phyloP scores from a whole-genome alignment of 2,888 invertebrate species.

The Rapana venosa region DNA sequence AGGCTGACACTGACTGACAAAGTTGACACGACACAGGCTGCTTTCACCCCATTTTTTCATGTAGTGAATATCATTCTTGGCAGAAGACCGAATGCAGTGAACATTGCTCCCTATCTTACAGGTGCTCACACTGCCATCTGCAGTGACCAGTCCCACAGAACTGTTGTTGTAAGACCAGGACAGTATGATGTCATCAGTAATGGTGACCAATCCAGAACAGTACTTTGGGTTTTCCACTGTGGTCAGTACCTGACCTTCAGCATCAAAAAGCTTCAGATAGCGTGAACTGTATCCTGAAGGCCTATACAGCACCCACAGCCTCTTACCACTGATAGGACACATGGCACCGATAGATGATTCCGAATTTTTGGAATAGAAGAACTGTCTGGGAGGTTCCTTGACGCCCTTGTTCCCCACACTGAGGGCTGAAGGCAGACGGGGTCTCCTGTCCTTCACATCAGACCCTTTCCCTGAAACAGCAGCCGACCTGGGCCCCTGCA shows the following conservation, averaged over 20 bases:
- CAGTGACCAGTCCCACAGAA: neutral
- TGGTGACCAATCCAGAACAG: neutral
- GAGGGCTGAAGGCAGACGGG: neutral
- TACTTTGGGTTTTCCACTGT: neutral
- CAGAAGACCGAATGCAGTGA: neutral
- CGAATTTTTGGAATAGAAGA: slow-evolving; percentile 3
- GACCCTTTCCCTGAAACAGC: neutral
- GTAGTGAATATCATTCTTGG: neutral
- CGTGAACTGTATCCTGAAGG: neutral
- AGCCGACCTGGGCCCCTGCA: neutral
- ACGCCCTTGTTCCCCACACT: no score
- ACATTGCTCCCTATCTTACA: neutral
- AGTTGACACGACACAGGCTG: neutral
- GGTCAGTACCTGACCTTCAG: neutral
- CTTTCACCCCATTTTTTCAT: no score
- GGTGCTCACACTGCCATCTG: neutral
- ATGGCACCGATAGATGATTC: neutral
- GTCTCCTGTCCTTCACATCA: neutral
- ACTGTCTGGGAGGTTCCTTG: neutral
- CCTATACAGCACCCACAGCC: neutral
- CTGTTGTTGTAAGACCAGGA: neutral
- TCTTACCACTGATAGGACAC: neutral
- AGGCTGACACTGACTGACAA: neutral
- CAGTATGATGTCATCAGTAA: neutral
- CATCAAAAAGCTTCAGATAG: neutral